These are phyloP conservation scores for Andrena bicolor DNA, from an alignment of 2,888 invertebrate genomes.

Conservation along the genomic window DNA sequence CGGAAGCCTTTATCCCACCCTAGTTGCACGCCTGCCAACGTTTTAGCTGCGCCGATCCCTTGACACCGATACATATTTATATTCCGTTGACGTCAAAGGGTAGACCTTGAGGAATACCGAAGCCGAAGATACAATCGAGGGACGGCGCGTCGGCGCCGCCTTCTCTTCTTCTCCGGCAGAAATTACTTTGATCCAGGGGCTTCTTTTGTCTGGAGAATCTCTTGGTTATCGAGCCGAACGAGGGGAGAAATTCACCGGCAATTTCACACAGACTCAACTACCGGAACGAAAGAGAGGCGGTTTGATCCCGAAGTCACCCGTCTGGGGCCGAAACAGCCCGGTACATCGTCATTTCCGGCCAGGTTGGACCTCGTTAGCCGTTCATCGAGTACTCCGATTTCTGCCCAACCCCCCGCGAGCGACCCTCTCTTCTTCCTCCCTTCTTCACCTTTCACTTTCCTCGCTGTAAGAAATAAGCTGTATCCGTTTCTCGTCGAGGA, in stretches of 20 bases:
- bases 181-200: slow-evolving; percentile 68
- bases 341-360: slow-evolving; percentile 64
- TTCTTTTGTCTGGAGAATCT: slow-evolving; percentile 54
- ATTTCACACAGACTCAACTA: slow-evolving; percentile 60
- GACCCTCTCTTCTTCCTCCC: background rate
- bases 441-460: slow-evolving; percentile 16
- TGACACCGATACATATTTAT: slow-evolving; percentile 30
- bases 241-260: slow-evolving; percentile 55
- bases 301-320: slow-evolving; percentile 50
- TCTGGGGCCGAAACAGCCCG: slow-evolving; percentile 17
- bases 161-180: slow-evolving; percentile 31
- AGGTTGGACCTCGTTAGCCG: slow-evolving; percentile 64
- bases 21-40: slow-evolving; percentile 42
- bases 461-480: slow-evolving; percentile 18
- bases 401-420: background rate
- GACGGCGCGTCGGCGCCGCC: background rate
- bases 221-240: slow-evolving; percentile 43
- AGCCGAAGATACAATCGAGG: background rate
- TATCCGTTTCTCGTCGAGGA: slow-evolving; percentile 24
- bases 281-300: slow-evolving; percentile 45
- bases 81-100: slow-evolving; percentile 21
- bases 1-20: slow-evolving; percentile 26
- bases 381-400: slow-evolving; percentile 58
- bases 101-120: slow-evolving; percentile 5
- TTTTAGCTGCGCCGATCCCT: slow-evolving; percentile 14